Evolutionary conservation across 2,888 invertebrate genomes (phyloP).

Genomic region (Agonopterix subpropinquella): DNA sequence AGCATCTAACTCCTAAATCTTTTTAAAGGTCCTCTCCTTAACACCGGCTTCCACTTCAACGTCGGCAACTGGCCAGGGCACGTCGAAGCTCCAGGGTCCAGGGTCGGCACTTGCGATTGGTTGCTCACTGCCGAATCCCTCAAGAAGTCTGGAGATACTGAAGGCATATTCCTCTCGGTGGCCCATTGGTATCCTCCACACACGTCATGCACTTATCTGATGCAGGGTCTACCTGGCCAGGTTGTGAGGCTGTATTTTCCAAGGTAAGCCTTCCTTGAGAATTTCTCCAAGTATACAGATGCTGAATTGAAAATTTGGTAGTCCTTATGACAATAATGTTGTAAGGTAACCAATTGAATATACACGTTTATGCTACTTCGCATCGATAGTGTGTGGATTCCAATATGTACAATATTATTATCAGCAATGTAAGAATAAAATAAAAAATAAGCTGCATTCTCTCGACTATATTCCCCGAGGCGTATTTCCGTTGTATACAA

Average conservation of each 20-base stretch:
- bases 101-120: constrained; percentile 93
- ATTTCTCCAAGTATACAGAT: no score
- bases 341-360: no score
- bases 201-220: constrained; percentile 93
- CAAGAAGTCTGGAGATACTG: constrained; percentile 85
- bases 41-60: constrained; percentile 96
- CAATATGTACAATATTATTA: no score
- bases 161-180: constrained; percentile 92
- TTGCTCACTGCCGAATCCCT: constrained; percentile 88
- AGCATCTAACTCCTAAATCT: background rate
- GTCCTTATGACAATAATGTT: no score
- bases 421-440: no score
- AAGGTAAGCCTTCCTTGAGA: constrained; percentile 68
- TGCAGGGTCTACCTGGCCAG: constrained; percentile 90
- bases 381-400: no score
- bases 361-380: no score
- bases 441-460: no score
- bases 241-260: constrained; percentile 93
- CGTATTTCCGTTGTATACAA: no score
- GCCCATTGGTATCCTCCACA: constrained; percentile 97
- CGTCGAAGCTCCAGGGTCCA: constrained; percentile 90
- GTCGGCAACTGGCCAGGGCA: constrained; percentile 96
- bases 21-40: constrained; percentile 84
- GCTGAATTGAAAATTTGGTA: no score
- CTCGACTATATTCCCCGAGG: no score